Conservation (phyloP, 2,113 vertebrate species). For the Poecilia latipinna region DNA sequence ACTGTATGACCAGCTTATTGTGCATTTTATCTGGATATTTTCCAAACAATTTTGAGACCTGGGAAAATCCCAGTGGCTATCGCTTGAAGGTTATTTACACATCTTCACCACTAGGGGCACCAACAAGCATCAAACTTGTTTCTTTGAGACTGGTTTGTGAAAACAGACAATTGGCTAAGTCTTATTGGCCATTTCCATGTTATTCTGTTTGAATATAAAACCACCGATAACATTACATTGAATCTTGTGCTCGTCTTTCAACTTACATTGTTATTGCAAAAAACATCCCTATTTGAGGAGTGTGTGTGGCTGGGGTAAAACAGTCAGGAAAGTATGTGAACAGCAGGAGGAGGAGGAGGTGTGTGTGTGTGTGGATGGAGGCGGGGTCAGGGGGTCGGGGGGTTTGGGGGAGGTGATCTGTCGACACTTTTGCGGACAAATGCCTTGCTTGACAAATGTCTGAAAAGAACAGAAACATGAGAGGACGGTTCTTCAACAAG, state of each 20-base stretch:
- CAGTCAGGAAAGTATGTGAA: slow-evolving; percentile 34
- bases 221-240: not conserved
- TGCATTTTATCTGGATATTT: too few species aligned
- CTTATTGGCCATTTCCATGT: too few species aligned
- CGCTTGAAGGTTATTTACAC: not conserved
- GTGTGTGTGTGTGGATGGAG: not conserved
- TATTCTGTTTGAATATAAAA: too few species aligned
- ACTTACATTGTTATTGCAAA: not conserved
- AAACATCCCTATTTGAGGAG: not conserved
- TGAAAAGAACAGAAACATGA: slow-evolving; percentile 64
- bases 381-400: too few species aligned
- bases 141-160: not conserved
- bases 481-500: slow-evolving; percentile 47
- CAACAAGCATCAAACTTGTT: not conserved
- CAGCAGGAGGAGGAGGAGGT: slow-evolving; percentile 16
- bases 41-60: not conserved
- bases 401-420: not conserved
- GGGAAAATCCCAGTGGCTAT: not conserved
- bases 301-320: not conserved
- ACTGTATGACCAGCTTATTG: too few species aligned
- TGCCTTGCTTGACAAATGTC: slow-evolving; percentile 70
- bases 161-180: not conserved
- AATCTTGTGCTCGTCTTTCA: not conserved
- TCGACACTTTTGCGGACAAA: slow-evolving; percentile 63
- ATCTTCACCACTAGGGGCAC: not conserved